Base-by-base conservation (phyloP, 2,113 vertebrate genomes). In the Sinocyclocheilus maitianheensis region DNA sequence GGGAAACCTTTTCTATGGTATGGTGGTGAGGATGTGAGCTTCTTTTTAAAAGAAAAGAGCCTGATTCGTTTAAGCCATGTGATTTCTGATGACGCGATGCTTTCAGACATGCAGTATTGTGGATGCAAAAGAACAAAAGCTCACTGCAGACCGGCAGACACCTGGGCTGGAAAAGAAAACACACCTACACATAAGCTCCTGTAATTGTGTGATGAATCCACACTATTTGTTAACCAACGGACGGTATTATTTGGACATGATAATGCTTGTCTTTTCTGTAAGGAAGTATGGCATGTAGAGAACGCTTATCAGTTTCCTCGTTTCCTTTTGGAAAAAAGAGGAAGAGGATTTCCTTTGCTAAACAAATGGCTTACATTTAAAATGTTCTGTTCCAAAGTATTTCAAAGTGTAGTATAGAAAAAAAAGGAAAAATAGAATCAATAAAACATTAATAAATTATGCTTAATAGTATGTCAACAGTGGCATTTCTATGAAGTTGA, bases 21-120 rank as follows among this genome's bases (percentile, higher is more conserved):
- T 82, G 84, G 48, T 85, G 79, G 83, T 80, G 48, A 74, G 37
- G 4, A 18, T 34, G 14, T 10, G 9, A 43, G 63, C 58, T 30
- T 72, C 67, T 63, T 0, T 86, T 87, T 46, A 90, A 86, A 37
- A 84, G 48, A 82, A 83, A 84, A 34, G 7, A 87, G 79, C 43
- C 1, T 62, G 48, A 76, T 84, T 84, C 84, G 85, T 72, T 88
- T 89, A 40, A 77, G n/a, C 11, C 69, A 65, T 80, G 63, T 89
- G 85, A 88, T 84, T 20, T 78, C 51, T 79, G 75, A 18, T 81
- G 55, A 11, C 53, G 5, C 12, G 6, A 51, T 30, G 18, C 83
- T 53, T 48, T 84, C 24, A 24, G 63, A 53, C 24, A 40, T 16
- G 24, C 71, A 26, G 30, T 24, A 37, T 22, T 72, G 34, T 22